A percentile compares a stretch with the other conserved stretches of the same genome.
Evolutionary conservation across 2,113 vertebrate genomes (phyloP).

Genomic region (Prolemur simus): DNA sequence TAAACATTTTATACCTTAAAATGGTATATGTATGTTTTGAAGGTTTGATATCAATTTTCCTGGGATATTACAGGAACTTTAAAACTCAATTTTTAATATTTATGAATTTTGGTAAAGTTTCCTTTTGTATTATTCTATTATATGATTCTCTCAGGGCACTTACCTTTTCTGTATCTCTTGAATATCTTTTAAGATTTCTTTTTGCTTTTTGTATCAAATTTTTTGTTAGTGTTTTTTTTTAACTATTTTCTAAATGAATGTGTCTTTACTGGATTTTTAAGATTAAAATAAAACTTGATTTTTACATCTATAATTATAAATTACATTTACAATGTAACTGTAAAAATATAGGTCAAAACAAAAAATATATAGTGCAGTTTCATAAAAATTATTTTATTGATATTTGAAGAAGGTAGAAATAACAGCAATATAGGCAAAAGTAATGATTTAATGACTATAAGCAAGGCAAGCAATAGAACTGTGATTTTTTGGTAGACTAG

Average conservation of each 20-base stretch:
- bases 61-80: not conserved
- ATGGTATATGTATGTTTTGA: not conserved
- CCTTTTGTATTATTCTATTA: not conserved
- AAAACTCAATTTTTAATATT: not conserved
- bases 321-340: not conserved
- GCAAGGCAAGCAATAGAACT: conserved; percentile 84
- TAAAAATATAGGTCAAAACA: not conserved
- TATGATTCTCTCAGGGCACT: not conserved
- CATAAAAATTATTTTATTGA: not conserved
- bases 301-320: not conserved
- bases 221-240: not conserved
- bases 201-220: not conserved
- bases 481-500: conserved; percentile 83
- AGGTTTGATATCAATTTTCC: not conserved
- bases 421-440: not conserved
- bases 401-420: not conserved
- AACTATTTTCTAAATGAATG: not conserved
- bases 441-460: not conserved
- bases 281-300: not conserved
- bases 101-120: not conserved
- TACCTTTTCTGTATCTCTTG: not conserved
- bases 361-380: not conserved
- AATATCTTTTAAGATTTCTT: not conserved
- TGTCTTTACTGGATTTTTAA: not conserved
- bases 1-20: not conserved